Evolutionary conservation across 2,888 invertebrate species (phyloP), one percentile per base, ranked within the genome.

Genomic region (Melinaea menophilus): DNA sequence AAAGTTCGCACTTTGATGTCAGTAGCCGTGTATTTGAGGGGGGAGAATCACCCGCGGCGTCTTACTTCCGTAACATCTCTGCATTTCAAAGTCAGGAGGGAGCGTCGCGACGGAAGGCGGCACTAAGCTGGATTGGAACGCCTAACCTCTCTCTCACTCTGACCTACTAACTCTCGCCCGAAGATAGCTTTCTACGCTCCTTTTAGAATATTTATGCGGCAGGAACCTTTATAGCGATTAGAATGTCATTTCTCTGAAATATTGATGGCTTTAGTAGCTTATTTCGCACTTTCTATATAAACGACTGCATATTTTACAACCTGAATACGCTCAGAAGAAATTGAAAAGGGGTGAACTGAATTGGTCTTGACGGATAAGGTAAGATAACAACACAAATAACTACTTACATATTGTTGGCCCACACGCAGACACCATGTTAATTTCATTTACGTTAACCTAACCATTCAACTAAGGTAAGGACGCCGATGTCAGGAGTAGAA

Each of bases 1-100:
- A 83, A 85, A 82, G 78, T 77, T 78, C 82, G 79, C 80, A 82
- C 86, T 88, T 88, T 89, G 86, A 88, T 85, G 87, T 88, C 76
- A 75, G 74, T 69, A 71, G 74, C 70, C 67, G 72, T 74, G 72
- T 69, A 72, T 72, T 71, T 67, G 73, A 73, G 82, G 77, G 85
- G 86, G 84, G 80, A 82, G 81, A 79, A 80, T 77, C 79, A 77
- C 84, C 80, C 78, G 81, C 77, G 79, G 80, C 82, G 76, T 75
- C 75, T 75, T 75, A 71, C 72, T 75, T 75, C 74, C 73, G 72
- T 75, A 73, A 71, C 75, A 69, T 70, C 76, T 72, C 75, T 67
- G 72, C 74, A 79, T 79, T 77, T 77, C 71, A 71, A 74, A 79
- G 74, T 75, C 73, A 72, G 75, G 71, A 72, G 70, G 74, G 68